These are phyloP conservation scores for Genyomyrus donnyi DNA, from an alignment of 2,113 vertebrate genomes.

Conservation along the genomic window DNA sequence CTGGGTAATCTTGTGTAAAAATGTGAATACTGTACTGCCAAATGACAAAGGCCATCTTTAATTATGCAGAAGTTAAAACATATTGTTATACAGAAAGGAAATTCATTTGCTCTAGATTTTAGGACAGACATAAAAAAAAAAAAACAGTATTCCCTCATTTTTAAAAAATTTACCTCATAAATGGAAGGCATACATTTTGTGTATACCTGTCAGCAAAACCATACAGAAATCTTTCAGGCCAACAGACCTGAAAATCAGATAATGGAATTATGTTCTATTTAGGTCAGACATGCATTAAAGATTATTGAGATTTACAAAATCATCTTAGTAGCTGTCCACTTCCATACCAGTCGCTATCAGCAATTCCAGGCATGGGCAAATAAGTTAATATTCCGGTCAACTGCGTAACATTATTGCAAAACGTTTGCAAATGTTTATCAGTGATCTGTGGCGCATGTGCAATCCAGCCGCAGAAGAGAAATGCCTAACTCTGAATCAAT, in stretches of 20 bases:
- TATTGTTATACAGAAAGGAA: neutral
- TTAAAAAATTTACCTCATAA: neutral
- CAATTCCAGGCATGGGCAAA: conserved; percentile 18
- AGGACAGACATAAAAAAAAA: neutral
- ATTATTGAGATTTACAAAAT: conserved; percentile 37
- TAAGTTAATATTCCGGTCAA: conserved; percentile 1
- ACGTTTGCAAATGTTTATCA: neutral
- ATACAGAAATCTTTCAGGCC: neutral
- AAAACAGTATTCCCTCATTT: neutral
- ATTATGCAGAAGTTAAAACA: neutral
- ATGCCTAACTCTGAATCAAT: neutral
- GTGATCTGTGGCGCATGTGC: neutral
- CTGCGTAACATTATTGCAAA: neutral
- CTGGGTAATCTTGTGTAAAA: neutral
- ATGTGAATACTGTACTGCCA: neutral
- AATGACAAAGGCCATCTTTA: neutral
- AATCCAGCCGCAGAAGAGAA: neutral
- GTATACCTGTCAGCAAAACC: conserved; percentile 3
- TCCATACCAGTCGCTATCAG: conserved; percentile 25
- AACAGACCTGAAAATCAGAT: conserved; percentile 16
- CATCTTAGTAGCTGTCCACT: conserved; percentile 37
- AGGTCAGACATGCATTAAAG: conserved; percentile 38
- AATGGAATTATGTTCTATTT: conserved; percentile 30
- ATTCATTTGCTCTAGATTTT: neutral
- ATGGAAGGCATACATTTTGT: neutral